These are phyloP conservation scores for Actinostola sp. DNA, from an alignment of 92 coral and sea anemone genomes.

Conservation along the genomic window DNA sequence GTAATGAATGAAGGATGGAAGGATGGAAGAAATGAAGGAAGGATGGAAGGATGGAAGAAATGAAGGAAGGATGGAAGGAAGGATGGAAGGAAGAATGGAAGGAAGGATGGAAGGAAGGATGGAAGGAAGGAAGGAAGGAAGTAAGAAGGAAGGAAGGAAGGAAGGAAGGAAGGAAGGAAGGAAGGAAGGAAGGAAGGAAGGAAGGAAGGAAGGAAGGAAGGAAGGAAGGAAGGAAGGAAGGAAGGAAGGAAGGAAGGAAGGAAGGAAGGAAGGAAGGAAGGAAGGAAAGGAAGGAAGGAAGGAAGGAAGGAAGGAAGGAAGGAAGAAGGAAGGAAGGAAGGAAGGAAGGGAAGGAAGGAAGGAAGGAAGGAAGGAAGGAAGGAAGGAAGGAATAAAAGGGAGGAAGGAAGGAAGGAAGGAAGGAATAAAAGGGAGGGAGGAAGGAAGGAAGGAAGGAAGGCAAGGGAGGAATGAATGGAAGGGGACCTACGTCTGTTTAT, in stretches of 20 bases:
- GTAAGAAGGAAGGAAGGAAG: neutral
- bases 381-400: neutral
- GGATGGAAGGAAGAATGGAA: neutral
- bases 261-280: neutral
- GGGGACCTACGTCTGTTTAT: constrained; percentile 59
- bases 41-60: neutral
- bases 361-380: neutral
- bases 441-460: neutral
- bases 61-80: neutral
- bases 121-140: neutral
- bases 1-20: neutral
- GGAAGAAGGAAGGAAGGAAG: neutral
- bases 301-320: neutral
- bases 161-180: neutral
- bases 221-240: neutral
- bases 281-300: neutral
- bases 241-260: neutral
- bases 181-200: neutral
- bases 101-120: neutral
- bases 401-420: neutral
- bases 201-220: neutral
- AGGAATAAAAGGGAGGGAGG: neutral
- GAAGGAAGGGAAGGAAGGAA: neutral
- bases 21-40: neutral
- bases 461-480: neutral